phyloP scores from a whole-genome alignment of 2,113 vertebrate genomes.

The Budorcas taxicolor region DNA sequence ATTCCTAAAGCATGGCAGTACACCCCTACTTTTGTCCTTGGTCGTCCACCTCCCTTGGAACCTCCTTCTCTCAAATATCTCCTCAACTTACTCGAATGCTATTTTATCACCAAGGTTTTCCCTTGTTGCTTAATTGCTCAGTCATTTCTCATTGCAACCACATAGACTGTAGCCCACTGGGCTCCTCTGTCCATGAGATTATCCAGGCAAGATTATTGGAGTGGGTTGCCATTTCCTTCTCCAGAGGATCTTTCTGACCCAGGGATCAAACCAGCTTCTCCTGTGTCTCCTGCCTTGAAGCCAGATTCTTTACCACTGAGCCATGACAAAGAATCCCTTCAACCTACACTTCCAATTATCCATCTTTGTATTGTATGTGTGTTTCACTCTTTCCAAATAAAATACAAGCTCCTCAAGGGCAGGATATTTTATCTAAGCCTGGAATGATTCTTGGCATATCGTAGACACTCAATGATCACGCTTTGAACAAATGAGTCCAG shows the following conservation, averaged over 20 bases:
- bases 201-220: neutral
- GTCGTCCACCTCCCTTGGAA: neutral
- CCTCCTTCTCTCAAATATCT: neutral
- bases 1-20: neutral
- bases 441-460: neutral
- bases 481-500: neutral
- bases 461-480: neutral
- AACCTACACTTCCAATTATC: neutral
- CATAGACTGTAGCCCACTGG: neutral
- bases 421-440: neutral
- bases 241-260: neutral
- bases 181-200: neutral
- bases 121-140: neutral
- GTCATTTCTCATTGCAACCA: neutral
- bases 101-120: neutral
- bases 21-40: neutral
- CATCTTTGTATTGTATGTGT: neutral
- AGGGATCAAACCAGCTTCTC: neutral
- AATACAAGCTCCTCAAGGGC: neutral
- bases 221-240: neutral
- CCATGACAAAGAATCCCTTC: neutral
- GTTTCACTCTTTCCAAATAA: neutral
- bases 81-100: neutral
- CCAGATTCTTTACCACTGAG: neutral
- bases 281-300: neutral